phyloP scores from a whole-genome alignment of 2,113 vertebrate genomes.

The Macheiramphus alcinus region DNA sequence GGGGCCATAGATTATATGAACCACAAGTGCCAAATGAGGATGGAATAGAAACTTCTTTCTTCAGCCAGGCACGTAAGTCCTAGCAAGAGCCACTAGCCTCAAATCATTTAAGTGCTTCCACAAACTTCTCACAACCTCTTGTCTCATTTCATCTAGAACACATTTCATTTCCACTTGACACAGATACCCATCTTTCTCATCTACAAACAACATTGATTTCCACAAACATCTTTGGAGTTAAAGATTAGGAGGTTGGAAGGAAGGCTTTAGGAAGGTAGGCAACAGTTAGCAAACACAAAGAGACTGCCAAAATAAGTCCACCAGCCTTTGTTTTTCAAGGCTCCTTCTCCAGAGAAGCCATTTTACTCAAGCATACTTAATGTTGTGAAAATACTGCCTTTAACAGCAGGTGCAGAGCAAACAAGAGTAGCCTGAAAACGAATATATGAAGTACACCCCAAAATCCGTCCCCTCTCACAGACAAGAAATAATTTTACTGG shows the following conservation, averaged over 20 bases:
- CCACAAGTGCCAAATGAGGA: not conserved
- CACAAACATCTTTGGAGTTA: not conserved
- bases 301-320: not conserved
- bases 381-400: not conserved
- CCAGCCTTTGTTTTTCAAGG: not conserved
- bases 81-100: not conserved
- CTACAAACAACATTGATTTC: not conserved
- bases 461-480: not conserved
- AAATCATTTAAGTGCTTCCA: not conserved
- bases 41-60: not conserved
- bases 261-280: not conserved
- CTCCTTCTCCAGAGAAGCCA: not conserved
- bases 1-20: not conserved
- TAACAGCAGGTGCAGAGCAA: not conserved
- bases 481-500: fast-evolving
- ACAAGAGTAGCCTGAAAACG: not conserved
- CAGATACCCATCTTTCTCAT: not conserved
- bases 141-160: not conserved
- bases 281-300: not conserved
- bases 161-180: not conserved
- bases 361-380: not conserved
- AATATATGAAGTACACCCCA: not conserved
- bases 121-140: not conserved
- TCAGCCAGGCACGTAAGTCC: not conserved
- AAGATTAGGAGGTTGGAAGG: not conserved